Evolutionary conservation across 2,888 invertebrate species (phyloP), one percentile per base, ranked within the genome.

Genomic region (Xylophagus ater): DNA sequence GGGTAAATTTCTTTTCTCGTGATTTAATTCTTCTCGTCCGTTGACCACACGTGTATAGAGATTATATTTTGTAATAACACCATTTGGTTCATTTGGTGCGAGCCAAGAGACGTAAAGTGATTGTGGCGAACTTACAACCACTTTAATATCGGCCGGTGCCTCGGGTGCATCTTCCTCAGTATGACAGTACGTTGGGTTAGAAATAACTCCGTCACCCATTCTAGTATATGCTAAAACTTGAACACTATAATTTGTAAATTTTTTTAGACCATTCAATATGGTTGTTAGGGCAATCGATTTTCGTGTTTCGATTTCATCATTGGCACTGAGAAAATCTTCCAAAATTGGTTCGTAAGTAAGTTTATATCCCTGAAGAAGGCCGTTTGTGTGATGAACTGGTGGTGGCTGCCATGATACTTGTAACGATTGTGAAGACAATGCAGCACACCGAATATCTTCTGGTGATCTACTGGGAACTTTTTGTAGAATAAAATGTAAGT

Each of bases 131-230:
- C 79, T 78, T 10, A 81, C 77, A 32, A 82, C 76, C 4, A 81
- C 83, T 64, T 86, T 87, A 46, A 87, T 79, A 51, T 81, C 81
- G 4, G 77, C 74, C 2, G 87, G 87, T 28, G 79, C 72, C 41
- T 80, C 83, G 8, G 87, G 86, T 32, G 81, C 86, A 62, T 86
- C 85, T 67, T 85, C 83, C 51, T 81, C 78, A 3, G 85, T 86
- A 52, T 75, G 75, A 53, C 85, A 82, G 57, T 72, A 81, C 23
- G 77, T 69, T 1, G 81, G 72, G 44, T 71, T 65, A 23, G 81
- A 78, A 41, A 76, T 61, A 4, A 75, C 71, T 3, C 85, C 85
- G 55, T 84, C 83, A 1, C 86, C 86, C 52, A 81, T 76, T 55
- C 81, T 71, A 0, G 85, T 86, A 58, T 73, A 82, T 1, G 85